Evolutionary conservation across 2,888 invertebrate genomes (phyloP).

Genomic region (Tanypteryx hageni): DNA sequence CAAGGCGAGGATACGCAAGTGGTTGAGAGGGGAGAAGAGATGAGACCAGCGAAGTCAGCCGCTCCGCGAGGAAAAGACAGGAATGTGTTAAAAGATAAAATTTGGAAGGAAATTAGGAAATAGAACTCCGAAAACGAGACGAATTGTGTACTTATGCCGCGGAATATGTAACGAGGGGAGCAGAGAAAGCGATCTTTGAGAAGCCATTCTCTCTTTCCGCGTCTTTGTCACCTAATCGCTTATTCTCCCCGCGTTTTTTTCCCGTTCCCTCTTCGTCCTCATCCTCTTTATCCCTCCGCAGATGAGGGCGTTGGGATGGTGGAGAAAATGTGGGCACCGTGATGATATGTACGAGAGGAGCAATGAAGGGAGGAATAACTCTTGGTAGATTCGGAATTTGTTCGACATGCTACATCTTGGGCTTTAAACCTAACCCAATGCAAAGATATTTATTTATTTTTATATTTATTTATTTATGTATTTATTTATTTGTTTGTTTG

Average conservation of each 20-base stretch:
- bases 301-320: not conserved
- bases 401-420: too few species aligned
- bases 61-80: not conserved
- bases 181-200: not conserved
- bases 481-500: too few species aligned
- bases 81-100: not conserved
- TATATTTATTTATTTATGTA: too few species aligned
- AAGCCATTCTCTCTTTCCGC: not conserved
- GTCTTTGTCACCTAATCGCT: not conserved
- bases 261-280: not conserved
- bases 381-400: too few species aligned
- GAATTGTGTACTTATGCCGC: conserved; percentile 23
- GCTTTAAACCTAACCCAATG: too few species aligned
- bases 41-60: not conserved
- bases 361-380: not conserved
- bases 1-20: not conserved
- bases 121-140: not conserved
- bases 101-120: not conserved
- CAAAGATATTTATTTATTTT: too few species aligned
- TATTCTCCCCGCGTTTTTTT: not conserved
- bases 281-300: not conserved
- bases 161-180: not conserved
- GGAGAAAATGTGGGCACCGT: not conserved
- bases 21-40: not conserved
- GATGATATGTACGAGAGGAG: not conserved